These are phyloP conservation scores for Chironomus riparius DNA, from an alignment of 2,888 invertebrate genomes.

Conservation along the genomic window DNA sequence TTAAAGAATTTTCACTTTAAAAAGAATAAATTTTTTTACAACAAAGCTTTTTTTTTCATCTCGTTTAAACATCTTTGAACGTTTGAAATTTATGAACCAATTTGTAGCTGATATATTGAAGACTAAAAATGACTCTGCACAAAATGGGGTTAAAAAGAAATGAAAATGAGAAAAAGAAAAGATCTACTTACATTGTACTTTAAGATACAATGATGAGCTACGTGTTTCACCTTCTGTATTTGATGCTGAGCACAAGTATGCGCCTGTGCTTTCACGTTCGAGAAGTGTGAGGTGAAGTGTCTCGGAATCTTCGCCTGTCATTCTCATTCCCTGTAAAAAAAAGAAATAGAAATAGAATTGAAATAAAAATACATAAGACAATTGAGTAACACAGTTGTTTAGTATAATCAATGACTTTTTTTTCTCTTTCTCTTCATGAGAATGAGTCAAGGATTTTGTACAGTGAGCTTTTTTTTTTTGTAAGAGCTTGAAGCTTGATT, in stretches of 20 bases:
- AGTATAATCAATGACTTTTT: neutral
- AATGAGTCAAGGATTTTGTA: neutral
- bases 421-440: neutral
- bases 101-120: neutral
- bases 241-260: slow-evolving; percentile 71
- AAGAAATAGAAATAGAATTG: neutral
- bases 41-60: too few species aligned
- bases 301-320: slow-evolving; percentile 43
- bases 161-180: neutral
- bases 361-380: too few species aligned
- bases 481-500: too few species aligned
- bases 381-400: too few species aligned
- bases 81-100: too few species aligned
- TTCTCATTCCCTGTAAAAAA: slow-evolving; percentile 43
- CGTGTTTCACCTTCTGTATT: slow-evolving; percentile 73
- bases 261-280: slow-evolving; percentile 60
- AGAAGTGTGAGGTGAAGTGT: slow-evolving; percentile 59
- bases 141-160: neutral
- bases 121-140: neutral
- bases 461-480: too few species aligned
- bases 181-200: slow-evolving; percentile 66
- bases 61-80: too few species aligned
- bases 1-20: too few species aligned
- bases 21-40: too few species aligned
- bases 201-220: slow-evolving; percentile 62